A percentile compares a stretch with the other conserved stretches of the same genome.
These are phyloP conservation scores for Nephrotoma appendiculata DNA, from an alignment of 2,888 invertebrate genomes.

Conservation along the genomic window DNA sequence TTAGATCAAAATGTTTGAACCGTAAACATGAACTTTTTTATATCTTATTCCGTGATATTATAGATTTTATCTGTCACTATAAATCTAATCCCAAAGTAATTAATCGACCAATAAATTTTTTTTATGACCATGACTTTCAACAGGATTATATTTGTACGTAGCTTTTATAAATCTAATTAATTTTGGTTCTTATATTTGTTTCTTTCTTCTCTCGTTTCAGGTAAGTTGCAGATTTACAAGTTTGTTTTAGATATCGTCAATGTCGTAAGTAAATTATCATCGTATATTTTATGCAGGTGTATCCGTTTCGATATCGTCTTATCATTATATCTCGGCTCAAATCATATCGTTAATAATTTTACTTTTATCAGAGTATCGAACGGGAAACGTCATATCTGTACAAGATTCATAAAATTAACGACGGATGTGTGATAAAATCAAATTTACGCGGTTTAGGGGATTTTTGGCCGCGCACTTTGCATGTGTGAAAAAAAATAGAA, in stretches of 20 bases:
- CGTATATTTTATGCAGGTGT: too few species aligned
- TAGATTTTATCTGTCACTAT: background rate
- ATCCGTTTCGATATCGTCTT: too few species aligned
- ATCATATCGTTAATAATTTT: too few species aligned
- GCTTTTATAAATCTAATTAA: background rate
- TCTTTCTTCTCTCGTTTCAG: background rate
- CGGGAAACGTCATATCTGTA: background rate
- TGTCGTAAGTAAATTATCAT: background rate
- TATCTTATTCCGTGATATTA: background rate
- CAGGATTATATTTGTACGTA: background rate
- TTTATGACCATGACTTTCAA: background rate
- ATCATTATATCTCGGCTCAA: too few species aligned
- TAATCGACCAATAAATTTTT: background rate
- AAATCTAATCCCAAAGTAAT: background rate
- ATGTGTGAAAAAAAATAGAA: background rate
- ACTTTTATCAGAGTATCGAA: background rate
- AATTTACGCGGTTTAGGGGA: too few species aligned
- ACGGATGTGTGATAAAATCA: too few species aligned
- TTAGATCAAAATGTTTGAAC: background rate
- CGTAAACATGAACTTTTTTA: background rate
- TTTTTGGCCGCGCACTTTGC: too few species aligned
- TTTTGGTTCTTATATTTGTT: background rate
- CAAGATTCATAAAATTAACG: background rate
- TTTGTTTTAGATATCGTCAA: background rate
- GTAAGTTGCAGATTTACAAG: background rate